phyloP scores from a whole-genome alignment of 2,888 invertebrate genomes.

The Cheilosia pagana region DNA sequence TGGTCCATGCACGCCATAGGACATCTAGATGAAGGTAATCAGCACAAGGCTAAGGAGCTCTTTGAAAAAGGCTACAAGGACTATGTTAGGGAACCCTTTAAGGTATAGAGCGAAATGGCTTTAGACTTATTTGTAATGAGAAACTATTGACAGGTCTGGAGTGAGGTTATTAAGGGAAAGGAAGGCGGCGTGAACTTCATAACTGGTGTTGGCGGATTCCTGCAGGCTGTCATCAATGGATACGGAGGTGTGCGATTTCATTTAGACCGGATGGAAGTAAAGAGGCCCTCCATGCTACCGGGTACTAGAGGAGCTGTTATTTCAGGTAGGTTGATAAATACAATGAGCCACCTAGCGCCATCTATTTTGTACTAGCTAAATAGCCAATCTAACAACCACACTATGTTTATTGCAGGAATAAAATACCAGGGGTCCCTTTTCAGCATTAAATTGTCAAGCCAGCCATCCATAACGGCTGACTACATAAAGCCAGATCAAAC shows the following conservation, averaged over 20 bases:
- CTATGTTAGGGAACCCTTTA: constrained; percentile 86
- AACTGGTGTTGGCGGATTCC: constrained; percentile 86
- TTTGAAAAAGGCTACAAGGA: constrained; percentile 85
- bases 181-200: constrained; percentile 86
- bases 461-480: constrained; percentile 33
- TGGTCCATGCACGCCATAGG: constrained; percentile 87
- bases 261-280: constrained; percentile 84
- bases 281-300: constrained; percentile 83
- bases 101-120: constrained; percentile 81
- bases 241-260: constrained; percentile 85
- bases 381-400: neutral
- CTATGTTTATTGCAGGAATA: constrained; percentile 76
- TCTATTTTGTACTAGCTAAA: neutral
- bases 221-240: constrained; percentile 86
- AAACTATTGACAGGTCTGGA: constrained; percentile 84
- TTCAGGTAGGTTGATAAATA: constrained; percentile 80
- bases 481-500: constrained; percentile 15
- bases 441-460: constrained; percentile 57
- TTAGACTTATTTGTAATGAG: neutral
- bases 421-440: constrained; percentile 78
- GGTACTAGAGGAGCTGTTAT: constrained; percentile 83
- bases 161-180: constrained; percentile 84
- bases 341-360: neutral
- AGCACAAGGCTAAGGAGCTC: constrained; percentile 82
- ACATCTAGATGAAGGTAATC: constrained; percentile 84